These are phyloP conservation scores for Achlya flavicornis DNA, from an alignment of 2,888 invertebrate species.

Conservation along the genomic window DNA sequence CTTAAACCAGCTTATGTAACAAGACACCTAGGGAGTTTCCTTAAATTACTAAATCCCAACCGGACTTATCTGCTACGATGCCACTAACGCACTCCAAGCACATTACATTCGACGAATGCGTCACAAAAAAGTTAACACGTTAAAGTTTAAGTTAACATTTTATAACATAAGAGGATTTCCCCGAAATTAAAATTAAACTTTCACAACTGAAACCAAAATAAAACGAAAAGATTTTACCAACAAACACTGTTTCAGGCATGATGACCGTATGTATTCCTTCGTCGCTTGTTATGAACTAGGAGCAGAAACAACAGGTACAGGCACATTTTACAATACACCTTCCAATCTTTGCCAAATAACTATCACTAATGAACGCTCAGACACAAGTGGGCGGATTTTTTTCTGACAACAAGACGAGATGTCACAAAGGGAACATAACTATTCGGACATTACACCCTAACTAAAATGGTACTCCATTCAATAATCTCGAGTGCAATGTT, in stretches of 20 bases:
- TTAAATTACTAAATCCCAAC: no score
- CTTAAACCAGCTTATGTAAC: no score
- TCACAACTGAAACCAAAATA: slow-evolving; percentile 21
- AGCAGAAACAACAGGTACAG: slow-evolving; percentile 58
- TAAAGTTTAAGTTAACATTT: no score
- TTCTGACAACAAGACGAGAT: slow-evolving; percentile 42
- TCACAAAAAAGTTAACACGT: neutral
- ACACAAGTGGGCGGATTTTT: slow-evolving; percentile 51
- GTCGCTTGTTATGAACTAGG: slow-evolving; percentile 64
- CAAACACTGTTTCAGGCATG: slow-evolving; percentile 70
- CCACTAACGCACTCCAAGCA: neutral
- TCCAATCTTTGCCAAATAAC: slow-evolving; percentile 69
- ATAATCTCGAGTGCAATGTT: slow-evolving; percentile 13
- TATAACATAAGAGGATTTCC: neutral
- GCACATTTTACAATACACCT: slow-evolving; percentile 53
- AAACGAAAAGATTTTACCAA: slow-evolving; percentile 60
- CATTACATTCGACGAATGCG: neutral
- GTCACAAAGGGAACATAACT: slow-evolving; percentile 38
- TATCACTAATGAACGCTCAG: slow-evolving; percentile 63
- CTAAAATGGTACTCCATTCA: slow-evolving; percentile 52
- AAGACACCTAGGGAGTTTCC: no score
- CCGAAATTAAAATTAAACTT: neutral
- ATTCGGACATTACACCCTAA: slow-evolving; percentile 56
- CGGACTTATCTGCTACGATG: neutral
- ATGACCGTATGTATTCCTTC: slow-evolving; percentile 61